phyloP scores from a whole-genome alignment of 2,797 vertebrate species.

The Macroramphosus scolopax region DNA sequence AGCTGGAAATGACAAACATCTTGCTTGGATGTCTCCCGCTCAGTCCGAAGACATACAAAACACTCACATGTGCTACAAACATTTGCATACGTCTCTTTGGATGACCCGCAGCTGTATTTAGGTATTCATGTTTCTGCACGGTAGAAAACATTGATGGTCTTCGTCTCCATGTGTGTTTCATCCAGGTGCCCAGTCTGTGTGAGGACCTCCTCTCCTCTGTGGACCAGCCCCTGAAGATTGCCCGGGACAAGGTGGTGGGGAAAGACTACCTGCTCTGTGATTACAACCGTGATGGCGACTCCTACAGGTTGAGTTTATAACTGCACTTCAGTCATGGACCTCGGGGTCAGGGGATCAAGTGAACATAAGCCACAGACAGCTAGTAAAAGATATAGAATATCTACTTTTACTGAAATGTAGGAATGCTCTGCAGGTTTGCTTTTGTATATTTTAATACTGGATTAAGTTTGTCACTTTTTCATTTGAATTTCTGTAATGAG shows the following conservation, averaged over 20 bases:
- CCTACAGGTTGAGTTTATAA: slow-evolving; percentile 84
- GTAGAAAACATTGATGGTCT: not conserved
- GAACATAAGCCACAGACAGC: not conserved
- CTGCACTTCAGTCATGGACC: slow-evolving; percentile 4
- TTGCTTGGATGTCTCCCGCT: slow-evolving; percentile 4
- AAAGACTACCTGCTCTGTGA: slow-evolving; percentile 99
- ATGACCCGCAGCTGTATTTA: not conserved
- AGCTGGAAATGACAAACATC: slow-evolving; percentile 5
- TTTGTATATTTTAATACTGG: too few relatives aligned
- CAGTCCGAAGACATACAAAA: not conserved
- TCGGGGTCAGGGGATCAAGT: not conserved
- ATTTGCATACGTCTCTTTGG: not conserved
- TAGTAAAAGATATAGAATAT: not conserved
- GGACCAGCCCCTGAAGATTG: slow-evolving; percentile 99
- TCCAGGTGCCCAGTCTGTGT: slow-evolving; percentile 92
- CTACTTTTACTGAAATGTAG: not conserved
- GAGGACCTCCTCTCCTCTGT: slow-evolving; percentile 99
- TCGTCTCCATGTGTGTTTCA: slow-evolving; percentile 15
- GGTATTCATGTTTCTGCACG: not conserved
- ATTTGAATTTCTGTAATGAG: too few relatives aligned
- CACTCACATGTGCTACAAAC: slow-evolving; percentile 9
- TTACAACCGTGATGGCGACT: slow-evolving; percentile 98
- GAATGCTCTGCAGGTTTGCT: not conserved
- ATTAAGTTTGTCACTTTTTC: too few relatives aligned
- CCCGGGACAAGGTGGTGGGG: slow-evolving; percentile 93